Evolutionary conservation across 1,140 invertebrate species (phyloP), one percentile per base, ranked within the genome.

Genomic region (Lucilia cuprina): DNA sequence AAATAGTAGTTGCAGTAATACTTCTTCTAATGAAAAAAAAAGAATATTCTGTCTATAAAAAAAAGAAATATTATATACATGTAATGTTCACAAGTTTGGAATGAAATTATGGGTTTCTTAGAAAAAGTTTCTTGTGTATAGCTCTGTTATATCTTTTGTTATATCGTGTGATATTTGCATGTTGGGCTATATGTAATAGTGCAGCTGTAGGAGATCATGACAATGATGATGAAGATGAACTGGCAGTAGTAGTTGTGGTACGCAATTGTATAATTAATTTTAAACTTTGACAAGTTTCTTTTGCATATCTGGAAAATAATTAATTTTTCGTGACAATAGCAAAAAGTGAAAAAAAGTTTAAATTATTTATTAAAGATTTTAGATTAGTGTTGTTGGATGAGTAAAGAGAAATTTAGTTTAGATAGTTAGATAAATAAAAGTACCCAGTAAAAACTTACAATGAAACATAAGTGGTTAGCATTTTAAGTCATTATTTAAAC

Each of bases 261-360:
- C n/a, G 55, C 55, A 60, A 60, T 60, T 60, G 55, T n/a, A 60
- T 60, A 60, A 60, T 60, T 60, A 60, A 60, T 60, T 60, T 60
- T n/a, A 60, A 60, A 17, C 41, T 41, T 41, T 41, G 41, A 41
- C 41, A 60, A 60, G 55, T 60, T 60, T 17, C 55, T 17, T 60
- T 41, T 60, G 41, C 41, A n/a, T 60, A 60, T 60, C 55, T 60
- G 5, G 55, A 17, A 60, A 60, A 17, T 60, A 60, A 60, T 60
- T 60, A 60, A 60, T 60, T 60, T 60, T 60, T n/a, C 41, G 41
- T 41, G 41, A 41, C 41, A 41, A 41, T 8, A 41, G 7, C 41
- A 41, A 41, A 41, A 41, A 41, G 10, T 3, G 10, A 41, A 41
- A 10, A 17, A 60, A n/a, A 60, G 12, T 55, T 60, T 17, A 17